Conservation (phyloP, 2,113 vertebrate genomes). For the Hydrolagus affinis region DNA sequence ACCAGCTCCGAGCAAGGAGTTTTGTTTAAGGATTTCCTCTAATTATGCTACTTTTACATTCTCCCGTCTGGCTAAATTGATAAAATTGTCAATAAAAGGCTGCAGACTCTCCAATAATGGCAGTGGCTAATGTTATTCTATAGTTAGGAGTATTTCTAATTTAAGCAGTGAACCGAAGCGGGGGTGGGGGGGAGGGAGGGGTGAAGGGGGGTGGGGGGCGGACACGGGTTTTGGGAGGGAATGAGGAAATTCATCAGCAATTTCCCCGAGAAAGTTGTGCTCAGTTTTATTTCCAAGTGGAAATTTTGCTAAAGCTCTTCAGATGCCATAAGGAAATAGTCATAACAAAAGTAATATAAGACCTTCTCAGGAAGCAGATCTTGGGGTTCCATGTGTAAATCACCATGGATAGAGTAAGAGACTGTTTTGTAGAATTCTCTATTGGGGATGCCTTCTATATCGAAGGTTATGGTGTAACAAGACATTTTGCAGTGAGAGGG, state of each 20-base stretch:
- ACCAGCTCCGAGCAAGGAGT: conserved; percentile 30
- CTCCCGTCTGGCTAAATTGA: conserved; percentile 30
- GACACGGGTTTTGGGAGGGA: too few species aligned
- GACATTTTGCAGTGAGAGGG: conserved; percentile 4
- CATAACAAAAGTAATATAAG: not conserved
- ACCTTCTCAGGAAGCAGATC: conserved; percentile 5
- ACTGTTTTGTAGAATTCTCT: not conserved
- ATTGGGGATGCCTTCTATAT: conserved; percentile 18
- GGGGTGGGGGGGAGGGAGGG: too few species aligned
- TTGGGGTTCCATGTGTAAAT: conserved; percentile 17
- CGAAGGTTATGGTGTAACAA: conserved; percentile 6
- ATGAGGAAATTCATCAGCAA: not conserved
- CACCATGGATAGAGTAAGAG: conserved; percentile 8
- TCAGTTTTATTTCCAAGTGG: not conserved
- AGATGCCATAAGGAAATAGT: conserved; percentile 5
- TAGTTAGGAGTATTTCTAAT: not conserved
- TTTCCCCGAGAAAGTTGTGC: not conserved
- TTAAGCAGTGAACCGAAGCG: not conserved
- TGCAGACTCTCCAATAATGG: not conserved
- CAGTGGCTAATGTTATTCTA: not conserved
- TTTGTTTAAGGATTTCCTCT: conserved; percentile 32
- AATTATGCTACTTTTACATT: conserved; percentile 26
- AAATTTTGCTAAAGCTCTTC: not conserved
- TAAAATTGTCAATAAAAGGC: conserved; percentile 24
- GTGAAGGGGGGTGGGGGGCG: too few species aligned